phyloP scores from a whole-genome alignment of 2,797 vertebrate genomes.

The Amblyopsis hoosieri region DNA sequence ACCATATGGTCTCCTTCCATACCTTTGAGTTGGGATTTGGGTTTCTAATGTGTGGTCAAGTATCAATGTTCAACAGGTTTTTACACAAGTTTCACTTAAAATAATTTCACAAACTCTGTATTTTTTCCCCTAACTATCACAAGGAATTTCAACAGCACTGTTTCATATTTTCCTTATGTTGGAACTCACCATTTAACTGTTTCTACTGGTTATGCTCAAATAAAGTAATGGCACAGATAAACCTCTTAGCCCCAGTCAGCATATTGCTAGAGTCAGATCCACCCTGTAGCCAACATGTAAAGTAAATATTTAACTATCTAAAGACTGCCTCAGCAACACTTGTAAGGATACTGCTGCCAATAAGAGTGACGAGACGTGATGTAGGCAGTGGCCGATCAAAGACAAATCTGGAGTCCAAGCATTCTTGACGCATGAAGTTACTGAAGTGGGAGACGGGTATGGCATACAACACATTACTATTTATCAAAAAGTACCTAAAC shows the following conservation, averaged over 20 bases:
- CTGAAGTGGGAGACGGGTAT: constrained; percentile 59
- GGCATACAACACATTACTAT: background rate
- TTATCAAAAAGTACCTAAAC: too few relatives aligned
- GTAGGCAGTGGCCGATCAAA: constrained; percentile 95
- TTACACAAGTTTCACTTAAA: too few relatives aligned
- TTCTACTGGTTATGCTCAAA: background rate
- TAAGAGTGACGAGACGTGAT: constrained; percentile 92
- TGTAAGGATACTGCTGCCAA: constrained; percentile 98
- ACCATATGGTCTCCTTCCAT: constrained; percentile 93
- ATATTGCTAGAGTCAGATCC: too few relatives aligned
- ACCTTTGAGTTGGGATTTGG: constrained; percentile 96
- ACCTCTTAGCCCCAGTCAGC: too few relatives aligned
- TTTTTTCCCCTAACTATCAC: too few relatives aligned
- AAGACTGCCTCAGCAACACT: too few relatives aligned
- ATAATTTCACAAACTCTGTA: too few relatives aligned
- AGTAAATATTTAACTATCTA: too few relatives aligned
- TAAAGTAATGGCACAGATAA: too few relatives aligned
- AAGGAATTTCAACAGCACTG: too few relatives aligned
- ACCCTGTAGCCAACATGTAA: too few relatives aligned
- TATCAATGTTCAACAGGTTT: background rate
- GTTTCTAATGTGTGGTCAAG: constrained; percentile 83
- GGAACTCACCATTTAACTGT: background rate
- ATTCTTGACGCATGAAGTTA: constrained; percentile 99
- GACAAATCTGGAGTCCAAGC: constrained; percentile 96
- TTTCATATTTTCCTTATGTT: too few relatives aligned